Percentiles rank a stretch among this genome's conserved stretches.
These are phyloP conservation scores for Pipistrellus pipistrellus DNA, from an alignment of 2,797 vertebrate species.

Conservation along the genomic window DNA sequence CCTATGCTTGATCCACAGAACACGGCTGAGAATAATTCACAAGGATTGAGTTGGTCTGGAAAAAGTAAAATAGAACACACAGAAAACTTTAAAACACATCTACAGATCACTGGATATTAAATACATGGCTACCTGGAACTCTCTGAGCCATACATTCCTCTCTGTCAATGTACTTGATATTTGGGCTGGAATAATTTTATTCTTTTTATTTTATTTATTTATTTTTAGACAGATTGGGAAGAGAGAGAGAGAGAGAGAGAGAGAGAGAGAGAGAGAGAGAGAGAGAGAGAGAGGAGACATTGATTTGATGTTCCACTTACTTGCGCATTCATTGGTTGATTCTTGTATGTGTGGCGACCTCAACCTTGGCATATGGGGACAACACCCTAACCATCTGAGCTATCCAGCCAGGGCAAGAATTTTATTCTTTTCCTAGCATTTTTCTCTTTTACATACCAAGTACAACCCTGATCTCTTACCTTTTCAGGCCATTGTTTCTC, in stretches of 20 bases:
- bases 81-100: background rate
- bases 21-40: background rate
- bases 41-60: background rate
- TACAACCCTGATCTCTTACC: background rate
- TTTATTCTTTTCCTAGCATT: background rate
- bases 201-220: background rate
- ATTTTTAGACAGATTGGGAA: background rate
- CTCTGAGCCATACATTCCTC: background rate
- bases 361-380: background rate
- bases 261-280: no score
- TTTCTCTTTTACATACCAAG: background rate
- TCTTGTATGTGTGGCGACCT: background rate
- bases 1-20: background rate
- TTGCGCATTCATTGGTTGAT: background rate
- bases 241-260: no score
- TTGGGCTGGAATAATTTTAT: background rate
- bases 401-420: background rate
- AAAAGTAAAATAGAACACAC: background rate
- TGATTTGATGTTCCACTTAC: background rate
- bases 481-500: conserved; percentile 23
- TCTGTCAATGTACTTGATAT: background rate
- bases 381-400: background rate
- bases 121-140: background rate
- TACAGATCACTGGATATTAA: background rate
- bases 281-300: background rate